These are phyloP conservation scores for Ascaphus truei DNA, from an alignment of 2,113 vertebrate genomes.

Conservation along the genomic window DNA sequence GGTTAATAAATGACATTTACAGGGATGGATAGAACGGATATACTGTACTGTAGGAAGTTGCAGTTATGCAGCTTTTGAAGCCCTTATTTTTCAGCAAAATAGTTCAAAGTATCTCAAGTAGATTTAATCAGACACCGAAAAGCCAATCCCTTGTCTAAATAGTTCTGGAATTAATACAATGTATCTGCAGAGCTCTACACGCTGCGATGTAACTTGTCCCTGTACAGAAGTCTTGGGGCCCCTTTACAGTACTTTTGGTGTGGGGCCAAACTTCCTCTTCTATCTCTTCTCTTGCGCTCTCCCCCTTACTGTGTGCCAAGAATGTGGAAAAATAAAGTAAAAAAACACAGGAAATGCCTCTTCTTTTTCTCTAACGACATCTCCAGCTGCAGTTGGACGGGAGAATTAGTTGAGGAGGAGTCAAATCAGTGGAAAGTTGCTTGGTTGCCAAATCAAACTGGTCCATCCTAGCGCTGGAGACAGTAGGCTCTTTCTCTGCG, in stretches of 20 bases:
- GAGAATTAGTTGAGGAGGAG: constrained; percentile 51
- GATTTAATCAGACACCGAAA: too few species aligned
- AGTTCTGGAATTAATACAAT: background rate
- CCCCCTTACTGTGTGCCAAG: constrained; percentile 64
- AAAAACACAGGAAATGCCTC: constrained; percentile 71
- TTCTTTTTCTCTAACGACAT: constrained; percentile 58
- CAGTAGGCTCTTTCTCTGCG: constrained; percentile 53
- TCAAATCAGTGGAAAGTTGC: constrained; percentile 61
- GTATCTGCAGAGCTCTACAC: background rate
- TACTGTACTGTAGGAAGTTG: too few species aligned
- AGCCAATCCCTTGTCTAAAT: too few species aligned
- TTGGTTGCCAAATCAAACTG: constrained; percentile 62
- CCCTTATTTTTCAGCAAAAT: too few species aligned
- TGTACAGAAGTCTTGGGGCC: constrained; percentile 44
- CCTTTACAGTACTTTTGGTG: constrained; percentile 48
- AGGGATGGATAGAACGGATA: too few species aligned
- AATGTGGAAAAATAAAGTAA: constrained; percentile 53
- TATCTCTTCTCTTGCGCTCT: constrained; percentile 48
- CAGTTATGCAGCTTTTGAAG: too few species aligned
- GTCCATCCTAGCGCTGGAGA: constrained; percentile 58
- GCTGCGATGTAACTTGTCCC: constrained; percentile 23
- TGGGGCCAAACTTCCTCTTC: constrained; percentile 50
- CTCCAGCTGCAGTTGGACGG: constrained; percentile 61
- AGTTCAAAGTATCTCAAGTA: too few species aligned
- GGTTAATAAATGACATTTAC: too few species aligned